These are phyloP conservation scores for Macrosoma leucophasiata DNA, from an alignment of 2,888 invertebrate species.

Conservation along the genomic window DNA sequence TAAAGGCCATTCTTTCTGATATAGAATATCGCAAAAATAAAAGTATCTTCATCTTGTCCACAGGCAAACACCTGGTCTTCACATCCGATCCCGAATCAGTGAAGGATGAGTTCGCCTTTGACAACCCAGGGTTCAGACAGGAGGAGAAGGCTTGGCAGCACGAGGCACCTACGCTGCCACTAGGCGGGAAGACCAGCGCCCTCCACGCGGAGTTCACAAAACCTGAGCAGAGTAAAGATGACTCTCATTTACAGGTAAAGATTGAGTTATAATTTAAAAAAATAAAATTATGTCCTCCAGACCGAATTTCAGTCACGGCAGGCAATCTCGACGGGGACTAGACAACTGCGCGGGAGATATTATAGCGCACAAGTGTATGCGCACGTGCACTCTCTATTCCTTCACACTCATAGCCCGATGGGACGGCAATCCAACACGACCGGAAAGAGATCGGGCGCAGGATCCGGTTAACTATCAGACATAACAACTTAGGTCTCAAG, in stretches of 20 bases:
- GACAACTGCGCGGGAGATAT: too few relatives aligned
- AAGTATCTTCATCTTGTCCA: slow-evolving; percentile 27
- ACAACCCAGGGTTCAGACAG: slow-evolving; percentile 85
- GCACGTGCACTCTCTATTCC: too few relatives aligned
- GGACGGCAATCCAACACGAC: too few relatives aligned
- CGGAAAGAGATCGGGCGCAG: too few relatives aligned
- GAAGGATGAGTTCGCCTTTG: slow-evolving; percentile 86
- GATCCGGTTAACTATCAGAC: too few relatives aligned
- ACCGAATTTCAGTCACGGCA: too few relatives aligned
- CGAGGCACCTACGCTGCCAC: slow-evolving; percentile 61
- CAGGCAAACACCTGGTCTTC: slow-evolving; percentile 83
- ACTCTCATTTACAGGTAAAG: slow-evolving; percentile 55
- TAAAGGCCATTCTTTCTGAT: not conserved
- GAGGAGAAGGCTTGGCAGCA: slow-evolving; percentile 65
- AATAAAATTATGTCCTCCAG: too few relatives aligned
- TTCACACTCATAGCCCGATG: too few relatives aligned
- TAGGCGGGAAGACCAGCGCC: slow-evolving; percentile 53
- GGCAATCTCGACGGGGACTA: too few relatives aligned
- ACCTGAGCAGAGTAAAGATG: slow-evolving; percentile 62
- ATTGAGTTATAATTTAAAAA: not conserved
- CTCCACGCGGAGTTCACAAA: slow-evolving; percentile 61
- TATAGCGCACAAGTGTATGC: too few relatives aligned
- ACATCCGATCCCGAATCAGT: slow-evolving; percentile 85
- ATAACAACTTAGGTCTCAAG: too few relatives aligned
- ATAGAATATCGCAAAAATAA: not conserved